A percentile compares a stretch with the other conserved stretches of the same genome.
These are phyloP conservation scores for Nysson spinosus DNA, from an alignment of 2,888 invertebrate genomes.

Conservation along the genomic window DNA sequence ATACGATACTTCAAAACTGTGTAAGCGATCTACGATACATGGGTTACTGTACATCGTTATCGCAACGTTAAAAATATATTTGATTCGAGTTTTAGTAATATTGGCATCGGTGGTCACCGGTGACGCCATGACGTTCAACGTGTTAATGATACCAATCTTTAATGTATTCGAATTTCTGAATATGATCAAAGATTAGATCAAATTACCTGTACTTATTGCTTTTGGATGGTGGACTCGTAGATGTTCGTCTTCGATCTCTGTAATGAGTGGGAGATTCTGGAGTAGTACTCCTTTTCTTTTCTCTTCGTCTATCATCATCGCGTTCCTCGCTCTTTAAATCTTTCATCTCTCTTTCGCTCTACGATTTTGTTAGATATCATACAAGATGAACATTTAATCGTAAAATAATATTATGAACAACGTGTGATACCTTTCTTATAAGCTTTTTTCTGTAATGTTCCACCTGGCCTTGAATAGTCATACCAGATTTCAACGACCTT, in stretches of 20 bases:
- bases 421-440: slow-evolving; percentile 84
- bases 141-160: no score
- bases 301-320: slow-evolving; percentile 73
- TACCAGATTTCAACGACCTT: slow-evolving; percentile 84
- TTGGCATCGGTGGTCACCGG: no score
- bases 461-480: slow-evolving; percentile 89
- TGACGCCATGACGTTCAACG: no score
- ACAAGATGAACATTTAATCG: no score
- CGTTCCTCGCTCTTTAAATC: slow-evolving; percentile 74
- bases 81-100: no score
- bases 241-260: slow-evolving; percentile 69
- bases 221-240: slow-evolving; percentile 70
- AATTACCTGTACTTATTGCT: slow-evolving; percentile 70
- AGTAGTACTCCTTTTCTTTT: slow-evolving; percentile 72
- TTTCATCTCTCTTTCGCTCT: slow-evolving; percentile 75
- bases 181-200: slow-evolving; percentile 2
- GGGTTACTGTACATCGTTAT: no score
- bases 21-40: no score
- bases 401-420: slow-evolving; percentile 8
- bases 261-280: slow-evolving; percentile 74
- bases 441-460: slow-evolving; percentile 94
- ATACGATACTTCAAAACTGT: no score
- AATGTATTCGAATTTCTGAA: no score
- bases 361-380: no score
- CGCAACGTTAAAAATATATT: no score